These are phyloP conservation scores for Australoheros facetus DNA, from an alignment of 2,797 vertebrate genomes.

Conservation along the genomic window DNA sequence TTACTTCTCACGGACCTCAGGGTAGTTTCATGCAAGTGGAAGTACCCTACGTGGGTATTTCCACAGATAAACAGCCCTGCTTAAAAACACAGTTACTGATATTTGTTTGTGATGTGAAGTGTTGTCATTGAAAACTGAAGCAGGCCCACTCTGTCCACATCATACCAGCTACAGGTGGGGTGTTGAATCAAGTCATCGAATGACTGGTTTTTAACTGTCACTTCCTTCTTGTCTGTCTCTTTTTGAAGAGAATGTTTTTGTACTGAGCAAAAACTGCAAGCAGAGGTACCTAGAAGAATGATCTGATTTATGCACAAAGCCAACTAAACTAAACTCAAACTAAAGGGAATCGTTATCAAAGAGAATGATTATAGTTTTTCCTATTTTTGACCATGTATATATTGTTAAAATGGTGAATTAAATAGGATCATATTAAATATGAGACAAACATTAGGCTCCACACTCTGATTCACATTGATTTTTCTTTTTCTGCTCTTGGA, in stretches of 20 bases:
- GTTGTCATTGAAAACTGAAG: background rate
- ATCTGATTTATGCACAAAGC: background rate
- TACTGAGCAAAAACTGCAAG: background rate
- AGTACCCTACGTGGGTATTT: slow-evolving; percentile 55
- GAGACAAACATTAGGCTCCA: background rate
- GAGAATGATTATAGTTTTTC: background rate
- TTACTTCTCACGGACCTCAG: background rate
- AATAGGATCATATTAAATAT: background rate
- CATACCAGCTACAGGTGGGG: slow-evolving; percentile 5
- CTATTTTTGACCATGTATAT: background rate
- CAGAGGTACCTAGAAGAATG: background rate
- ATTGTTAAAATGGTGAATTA: background rate
- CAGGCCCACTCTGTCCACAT: background rate
- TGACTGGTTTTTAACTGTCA: slow-evolving; percentile 8
- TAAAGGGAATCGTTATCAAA: background rate
- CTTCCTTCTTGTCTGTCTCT: background rate
- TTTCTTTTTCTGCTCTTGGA: background rate
- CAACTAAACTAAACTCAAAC: slow-evolving; percentile 21
- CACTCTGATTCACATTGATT: background rate
- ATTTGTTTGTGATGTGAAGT: slow-evolving; percentile 29
- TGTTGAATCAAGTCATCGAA: background rate
- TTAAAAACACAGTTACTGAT: background rate
- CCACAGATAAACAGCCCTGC: slow-evolving; percentile 31
- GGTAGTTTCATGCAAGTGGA: slow-evolving; percentile 7
- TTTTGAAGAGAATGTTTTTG: background rate